Base-by-base conservation (phyloP, 2,888 invertebrate species). In the Linnaemya vulpina region DNA sequence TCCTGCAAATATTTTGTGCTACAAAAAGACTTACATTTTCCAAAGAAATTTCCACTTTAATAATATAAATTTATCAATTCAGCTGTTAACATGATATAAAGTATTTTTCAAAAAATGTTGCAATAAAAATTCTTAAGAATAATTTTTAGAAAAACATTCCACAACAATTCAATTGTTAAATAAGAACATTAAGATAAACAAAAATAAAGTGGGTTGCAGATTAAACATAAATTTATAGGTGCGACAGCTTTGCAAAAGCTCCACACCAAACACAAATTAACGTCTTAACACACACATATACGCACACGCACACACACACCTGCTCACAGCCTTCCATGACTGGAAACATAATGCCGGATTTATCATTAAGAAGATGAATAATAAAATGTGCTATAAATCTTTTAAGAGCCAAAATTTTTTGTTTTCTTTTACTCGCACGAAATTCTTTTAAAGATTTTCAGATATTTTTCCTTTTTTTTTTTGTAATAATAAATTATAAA, bases 301-400 rank as follows among this genome's bases (percentile, higher is more conserved):
- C 8, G 25, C 17, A 8, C 20, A 38, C 20, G 15, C 17, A 15
- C 17, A 35, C 38, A 22, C 8, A 43, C 17, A 8, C 20, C 38
- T 35, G 15, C 17, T 22, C 17, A 35, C 8, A 35, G 0, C 4
- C 8, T 9, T 43, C 3, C 2, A 35, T 9, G 2, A 4, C 1
- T 30, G 3, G 7, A 68, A 11, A n/a, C 10, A 49, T 49, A 38
- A 30, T 38, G 2, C 22, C 38, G 13, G 4, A 9, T 53, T 25
- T 30, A 55, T 43, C 13, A 40, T 63, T 25, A 65, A 53, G 13
- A 43, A 51, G 4, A 13, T 17, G 17, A 30, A 9, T 46, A 55
- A 55, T 53, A 65, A 53, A 65, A 43, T 65, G 55, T 35, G 35
- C 30, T 55, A 76, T 67, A 67, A 76, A 76, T 58, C 55, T 58